Base-by-base conservation (phyloP, 2,113 vertebrate species). In the Galemys pyrenaicus region DNA sequence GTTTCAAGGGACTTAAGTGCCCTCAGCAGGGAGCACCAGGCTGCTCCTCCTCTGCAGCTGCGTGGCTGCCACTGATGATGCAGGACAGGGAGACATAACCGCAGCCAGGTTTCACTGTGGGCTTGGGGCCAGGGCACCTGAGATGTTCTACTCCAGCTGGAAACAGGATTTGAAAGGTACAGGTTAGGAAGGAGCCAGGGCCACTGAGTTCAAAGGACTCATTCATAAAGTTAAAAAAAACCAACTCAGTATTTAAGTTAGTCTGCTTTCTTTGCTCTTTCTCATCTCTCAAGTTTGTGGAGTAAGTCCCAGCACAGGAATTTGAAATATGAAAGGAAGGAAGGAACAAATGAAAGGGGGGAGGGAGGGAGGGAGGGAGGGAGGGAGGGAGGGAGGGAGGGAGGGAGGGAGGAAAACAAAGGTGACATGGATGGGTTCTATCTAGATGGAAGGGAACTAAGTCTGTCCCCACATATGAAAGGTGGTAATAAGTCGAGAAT, bases 131-230 rank as follows among this genome's bases (percentile, higher is more conserved):
- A 97, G 89, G 62, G 80, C n/a, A 71, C 67, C 95, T 96, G 92
- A 54, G 39, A 94, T 85, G 96, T 96, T 97, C 94, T 82, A 86
- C 86, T 79, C 74, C 68, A 44, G 95, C 92, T 96, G 77, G 78
- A 95, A 78, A 51, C 11, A 74, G 93, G 89, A 75, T 85, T 49
- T 58, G 93, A 97, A 93, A 89, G 75, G 73, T 5, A 1, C 80
- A 87, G 86, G 89, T 96, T 87, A 88, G 77, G 49, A 28, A 73
- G 32, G 67, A 82, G 88, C 75, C 92, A 77, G 44, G 83, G 46
- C 28, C 26, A 35, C 39, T 15, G 24, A 44, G 37, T 87, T 96
- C 87, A 92, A 93, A 96, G 24, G 77, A 30, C 44, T 74, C 90
- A 81, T 94, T 94, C 80, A 89, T 68, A 41, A 95, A 75, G 56